Conservation (phyloP, 2,888 invertebrate species). For the Eupithecia tripunctaria region DNA sequence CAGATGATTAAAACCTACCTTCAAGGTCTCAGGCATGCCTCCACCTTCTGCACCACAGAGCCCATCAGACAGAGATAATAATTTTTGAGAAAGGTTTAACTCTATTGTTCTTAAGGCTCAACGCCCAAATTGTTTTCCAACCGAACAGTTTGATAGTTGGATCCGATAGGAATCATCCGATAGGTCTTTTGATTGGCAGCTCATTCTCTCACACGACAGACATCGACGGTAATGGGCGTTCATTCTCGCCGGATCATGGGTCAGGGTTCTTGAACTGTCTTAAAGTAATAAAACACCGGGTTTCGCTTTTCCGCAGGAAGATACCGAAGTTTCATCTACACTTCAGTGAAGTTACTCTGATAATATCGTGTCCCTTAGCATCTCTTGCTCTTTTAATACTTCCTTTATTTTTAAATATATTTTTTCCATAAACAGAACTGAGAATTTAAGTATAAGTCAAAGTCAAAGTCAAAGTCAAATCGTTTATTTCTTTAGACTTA, state of each 20-base stretch:
- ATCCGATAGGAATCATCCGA: neutral
- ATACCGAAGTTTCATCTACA: neutral
- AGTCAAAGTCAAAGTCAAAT: too few species aligned
- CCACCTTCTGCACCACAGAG: neutral
- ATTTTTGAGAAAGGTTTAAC: neutral
- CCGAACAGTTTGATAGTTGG: slow-evolving; percentile 5
- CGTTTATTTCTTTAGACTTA: too few species aligned
- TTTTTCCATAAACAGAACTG: too few species aligned
- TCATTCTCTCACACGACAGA: slow-evolving; percentile 2
- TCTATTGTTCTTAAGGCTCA: neutral
- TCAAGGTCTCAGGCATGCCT: neutral
- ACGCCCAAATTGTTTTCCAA: neutral
- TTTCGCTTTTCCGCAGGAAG: neutral
- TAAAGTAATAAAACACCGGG: neutral
- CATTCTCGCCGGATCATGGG: neutral
- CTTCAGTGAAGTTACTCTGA: neutral
- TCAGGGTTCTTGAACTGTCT: neutral
- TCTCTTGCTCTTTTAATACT: neutral
- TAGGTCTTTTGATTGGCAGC: neutral
- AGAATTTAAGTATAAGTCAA: too few species aligned
- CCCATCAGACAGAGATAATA: neutral
- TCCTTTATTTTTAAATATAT: too few species aligned
- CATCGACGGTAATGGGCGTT: neutral
- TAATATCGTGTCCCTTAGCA: neutral
- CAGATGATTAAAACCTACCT: neutral